Conservation (phyloP, 1,140 invertebrate genomes). For the Pollicipes pollicipes region DNA sequence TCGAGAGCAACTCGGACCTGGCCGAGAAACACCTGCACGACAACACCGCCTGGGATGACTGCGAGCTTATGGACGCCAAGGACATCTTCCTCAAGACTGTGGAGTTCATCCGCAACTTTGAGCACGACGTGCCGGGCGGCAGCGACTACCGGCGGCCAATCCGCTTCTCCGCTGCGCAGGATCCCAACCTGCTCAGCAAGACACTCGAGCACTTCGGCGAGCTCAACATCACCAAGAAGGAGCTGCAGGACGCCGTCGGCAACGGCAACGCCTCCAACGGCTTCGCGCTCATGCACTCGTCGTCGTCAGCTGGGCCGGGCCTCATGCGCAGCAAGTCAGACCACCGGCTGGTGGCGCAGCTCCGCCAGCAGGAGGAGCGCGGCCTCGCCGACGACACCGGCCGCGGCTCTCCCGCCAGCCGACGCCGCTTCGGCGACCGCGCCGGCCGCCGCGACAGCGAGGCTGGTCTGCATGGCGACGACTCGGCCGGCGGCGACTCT, state of each 20-base stretch:
- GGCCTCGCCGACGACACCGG: slow-evolving; percentile 17
- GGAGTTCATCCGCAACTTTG: slow-evolving; percentile 82
- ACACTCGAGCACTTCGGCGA: slow-evolving; percentile 10
- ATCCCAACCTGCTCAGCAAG: slow-evolving; percentile 42
- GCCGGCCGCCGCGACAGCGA: slow-evolving; percentile 27
- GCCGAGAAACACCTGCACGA: slow-evolving; percentile 85
- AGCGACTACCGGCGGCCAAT: slow-evolving; percentile 69
- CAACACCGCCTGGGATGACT: slow-evolving; percentile 38
- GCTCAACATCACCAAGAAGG: slow-evolving; percentile 3
- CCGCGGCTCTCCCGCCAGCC: slow-evolving; percentile 16
- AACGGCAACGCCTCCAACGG: neutral
- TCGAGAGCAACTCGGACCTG: slow-evolving; percentile 84
- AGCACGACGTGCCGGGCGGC: slow-evolving; percentile 42
- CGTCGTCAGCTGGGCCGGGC: slow-evolving; percentile 38
- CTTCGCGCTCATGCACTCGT: slow-evolving; percentile 24
- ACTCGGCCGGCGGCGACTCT: slow-evolving; percentile 1
- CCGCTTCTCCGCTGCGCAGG: slow-evolving; percentile 64
- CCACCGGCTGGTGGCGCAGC: slow-evolving; percentile 72
- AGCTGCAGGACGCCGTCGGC: slow-evolving; percentile 6
- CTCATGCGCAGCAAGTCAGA: slow-evolving; percentile 85
- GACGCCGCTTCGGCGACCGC: slow-evolving; percentile 23
- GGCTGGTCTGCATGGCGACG: slow-evolving; percentile 21
- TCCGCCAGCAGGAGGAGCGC: slow-evolving; percentile 65
- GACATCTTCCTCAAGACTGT: slow-evolving; percentile 81
- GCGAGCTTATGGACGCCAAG: slow-evolving; percentile 78